Percentiles rank a stretch among this genome's conserved stretches.
Evolutionary conservation across 2,797 vertebrate species (phyloP).

Genomic region (Danio kyathit): DNA sequence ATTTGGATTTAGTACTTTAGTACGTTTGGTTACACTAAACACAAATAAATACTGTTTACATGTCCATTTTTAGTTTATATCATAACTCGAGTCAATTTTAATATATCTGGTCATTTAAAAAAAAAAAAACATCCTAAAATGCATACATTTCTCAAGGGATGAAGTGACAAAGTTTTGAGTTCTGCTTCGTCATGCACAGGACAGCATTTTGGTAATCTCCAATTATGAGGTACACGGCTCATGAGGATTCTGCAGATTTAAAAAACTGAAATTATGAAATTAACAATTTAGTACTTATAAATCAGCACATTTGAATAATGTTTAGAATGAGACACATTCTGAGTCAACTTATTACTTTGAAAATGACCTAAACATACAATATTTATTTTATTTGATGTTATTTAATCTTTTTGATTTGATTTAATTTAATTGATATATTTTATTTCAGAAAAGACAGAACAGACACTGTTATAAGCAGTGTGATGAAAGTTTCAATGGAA

Average conservation of each 20-base stretch:
- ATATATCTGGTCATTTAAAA: no score
- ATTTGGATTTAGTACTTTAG: no score
- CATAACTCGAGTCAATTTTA: no score
- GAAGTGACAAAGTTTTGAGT: no score
- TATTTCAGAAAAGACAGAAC: not conserved
- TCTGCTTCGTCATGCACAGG: constrained; percentile 5
- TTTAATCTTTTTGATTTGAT: not conserved
- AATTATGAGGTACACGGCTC: not conserved
- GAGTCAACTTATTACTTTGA: not conserved
- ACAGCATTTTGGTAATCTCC: constrained; percentile 26
- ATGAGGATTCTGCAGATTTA: no score
- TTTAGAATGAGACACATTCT: not conserved
- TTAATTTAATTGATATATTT: not conserved
- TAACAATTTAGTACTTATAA: no score
- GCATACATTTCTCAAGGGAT: no score
- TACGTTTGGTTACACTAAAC: no score
- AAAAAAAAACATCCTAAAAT: no score
- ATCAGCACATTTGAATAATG: not conserved
- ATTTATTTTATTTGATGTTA: not conserved
- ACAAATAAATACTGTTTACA: no score
- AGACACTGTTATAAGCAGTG: not conserved
- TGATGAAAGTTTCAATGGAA: not conserved
- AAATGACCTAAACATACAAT: not conserved
- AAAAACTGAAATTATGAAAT: no score
- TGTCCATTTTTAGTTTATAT: no score